A percentile compares a stretch with the other conserved stretches of the same genome.
Conservation (phyloP, 2,888 invertebrate genomes). For the Hypercompe scribonia region DNA sequence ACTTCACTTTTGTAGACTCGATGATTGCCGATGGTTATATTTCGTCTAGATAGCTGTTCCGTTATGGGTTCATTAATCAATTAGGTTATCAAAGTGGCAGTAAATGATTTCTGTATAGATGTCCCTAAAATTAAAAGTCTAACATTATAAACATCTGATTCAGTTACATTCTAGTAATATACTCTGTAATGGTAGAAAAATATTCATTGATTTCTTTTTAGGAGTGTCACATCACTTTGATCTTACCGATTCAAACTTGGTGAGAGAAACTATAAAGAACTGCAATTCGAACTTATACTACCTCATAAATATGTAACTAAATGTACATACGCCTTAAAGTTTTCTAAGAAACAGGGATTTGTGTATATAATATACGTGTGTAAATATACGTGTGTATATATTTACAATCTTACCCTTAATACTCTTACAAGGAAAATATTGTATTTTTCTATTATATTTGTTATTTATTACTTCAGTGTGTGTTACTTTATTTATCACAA, state of each 20-base stretch:
- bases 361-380: background rate
- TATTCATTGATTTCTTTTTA: background rate
- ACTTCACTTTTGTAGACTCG: no score
- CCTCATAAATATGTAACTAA: constrained; percentile 22
- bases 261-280: constrained; percentile 29
- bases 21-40: no score
- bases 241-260: constrained; percentile 15
- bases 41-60: no score
- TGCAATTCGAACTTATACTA: constrained; percentile 22
- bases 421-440: background rate
- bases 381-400: background rate
- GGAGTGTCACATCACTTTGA: constrained; percentile 1
- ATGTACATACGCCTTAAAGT: constrained; percentile 10
- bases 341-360: constrained; percentile 7
- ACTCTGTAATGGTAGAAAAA: background rate
- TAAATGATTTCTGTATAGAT: no score
- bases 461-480: background rate
- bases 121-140: no score
- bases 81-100: no score
- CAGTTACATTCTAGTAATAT: background rate
- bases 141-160: no score
- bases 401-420: background rate
- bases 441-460: background rate
- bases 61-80: no score
- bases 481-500: background rate